Conservation (phyloP, 2,888 invertebrate species). For the Megalurothrips usitatus region DNA sequence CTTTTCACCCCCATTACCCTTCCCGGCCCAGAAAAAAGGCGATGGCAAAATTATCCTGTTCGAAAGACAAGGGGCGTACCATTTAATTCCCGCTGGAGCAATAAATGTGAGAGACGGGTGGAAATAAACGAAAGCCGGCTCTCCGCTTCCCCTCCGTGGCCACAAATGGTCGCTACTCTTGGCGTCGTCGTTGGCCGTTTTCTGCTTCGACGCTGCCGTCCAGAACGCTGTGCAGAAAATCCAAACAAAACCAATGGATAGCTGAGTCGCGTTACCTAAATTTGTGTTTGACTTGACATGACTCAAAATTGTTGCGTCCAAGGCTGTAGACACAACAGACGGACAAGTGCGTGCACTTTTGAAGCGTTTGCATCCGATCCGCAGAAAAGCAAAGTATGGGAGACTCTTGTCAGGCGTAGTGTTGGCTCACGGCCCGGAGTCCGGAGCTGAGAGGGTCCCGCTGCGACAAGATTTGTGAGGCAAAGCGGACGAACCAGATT, state of each 20-base stretch:
- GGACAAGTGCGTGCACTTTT: neutral
- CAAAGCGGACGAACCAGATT: neutral
- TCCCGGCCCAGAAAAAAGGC: too few species aligned
- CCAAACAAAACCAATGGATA: constrained; percentile 9
- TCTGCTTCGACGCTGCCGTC: constrained; percentile 19
- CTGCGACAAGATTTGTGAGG: neutral
- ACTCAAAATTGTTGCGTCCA: neutral
- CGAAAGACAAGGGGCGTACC: too few species aligned
- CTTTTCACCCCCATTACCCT: neutral
- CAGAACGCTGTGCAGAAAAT: constrained; percentile 19
- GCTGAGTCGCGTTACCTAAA: neutral
- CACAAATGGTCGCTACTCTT: neutral
- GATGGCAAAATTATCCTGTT: too few species aligned
- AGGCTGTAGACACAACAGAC: neutral
- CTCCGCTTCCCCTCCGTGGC: too few species aligned
- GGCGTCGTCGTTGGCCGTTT: neutral
- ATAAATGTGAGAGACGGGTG: too few species aligned
- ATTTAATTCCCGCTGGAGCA: too few species aligned
- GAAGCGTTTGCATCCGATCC: neutral
- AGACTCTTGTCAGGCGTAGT: neutral
- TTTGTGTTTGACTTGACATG: neutral
- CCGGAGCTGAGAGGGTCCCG: neutral
- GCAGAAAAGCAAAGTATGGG: neutral
- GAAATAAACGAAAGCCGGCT: too few species aligned
- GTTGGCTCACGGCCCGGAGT: constrained; percentile 6